phyloP scores from a whole-genome alignment of 2,888 invertebrate species.

The Dilophus febrilis region DNA sequence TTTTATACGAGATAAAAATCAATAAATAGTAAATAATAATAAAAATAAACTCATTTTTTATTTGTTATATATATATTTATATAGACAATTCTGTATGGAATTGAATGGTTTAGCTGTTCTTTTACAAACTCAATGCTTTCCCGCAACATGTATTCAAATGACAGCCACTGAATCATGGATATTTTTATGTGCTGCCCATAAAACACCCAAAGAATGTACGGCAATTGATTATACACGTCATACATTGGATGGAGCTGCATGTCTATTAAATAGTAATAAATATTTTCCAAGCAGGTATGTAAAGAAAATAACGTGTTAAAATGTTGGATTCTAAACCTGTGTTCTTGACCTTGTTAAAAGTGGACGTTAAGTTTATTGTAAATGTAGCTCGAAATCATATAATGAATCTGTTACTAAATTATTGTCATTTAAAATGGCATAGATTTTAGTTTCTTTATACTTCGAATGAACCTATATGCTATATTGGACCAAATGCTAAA shows the following conservation, averaged over 20 bases:
- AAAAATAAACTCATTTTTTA: neutral
- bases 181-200: constrained; percentile 97
- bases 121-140: constrained; percentile 90
- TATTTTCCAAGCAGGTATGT: constrained; percentile 95
- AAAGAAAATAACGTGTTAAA: no score
- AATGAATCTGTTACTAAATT: no score
- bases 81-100: constrained; percentile 97
- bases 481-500: no score
- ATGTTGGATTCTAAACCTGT: no score
- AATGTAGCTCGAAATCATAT: no score
- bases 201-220: constrained; percentile 99
- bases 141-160: constrained; percentile 97
- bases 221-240: constrained; percentile 99
- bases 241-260: constrained; percentile 96
- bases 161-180: constrained; percentile 99
- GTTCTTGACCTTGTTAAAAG: no score
- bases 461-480: no score
- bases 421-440: no score
- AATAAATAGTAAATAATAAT: no score
- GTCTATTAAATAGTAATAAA: constrained; percentile 96
- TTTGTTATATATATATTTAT: constrained; percentile 12
- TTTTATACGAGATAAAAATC: neutral
- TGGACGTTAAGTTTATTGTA: no score
- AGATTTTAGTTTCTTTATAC: no score
- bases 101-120: constrained; percentile 95